phyloP scores from a whole-genome alignment of 2,113 vertebrate genomes.

The Cynopterus brachyotis region DNA sequence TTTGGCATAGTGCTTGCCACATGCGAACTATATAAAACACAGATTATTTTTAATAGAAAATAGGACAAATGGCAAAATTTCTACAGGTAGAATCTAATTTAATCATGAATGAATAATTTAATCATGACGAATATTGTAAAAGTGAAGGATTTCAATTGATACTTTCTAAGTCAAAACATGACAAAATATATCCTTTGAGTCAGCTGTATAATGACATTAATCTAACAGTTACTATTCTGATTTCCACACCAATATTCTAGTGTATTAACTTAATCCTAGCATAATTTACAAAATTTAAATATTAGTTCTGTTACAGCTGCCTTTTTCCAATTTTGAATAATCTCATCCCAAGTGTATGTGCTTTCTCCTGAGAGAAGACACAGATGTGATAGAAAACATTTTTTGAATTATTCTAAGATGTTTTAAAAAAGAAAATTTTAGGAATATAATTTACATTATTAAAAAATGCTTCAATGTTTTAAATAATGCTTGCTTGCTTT shows the following conservation, averaged over 20 bases:
- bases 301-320: neutral
- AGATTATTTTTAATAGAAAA: slow-evolving; percentile 31
- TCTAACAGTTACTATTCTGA: slow-evolving; percentile 25
- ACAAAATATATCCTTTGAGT: slow-evolving; percentile 43
- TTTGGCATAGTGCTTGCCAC: neutral
- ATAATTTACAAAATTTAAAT: slow-evolving; percentile 44
- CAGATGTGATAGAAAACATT: slow-evolving; percentile 10
- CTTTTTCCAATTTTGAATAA: slow-evolving; percentile 41
- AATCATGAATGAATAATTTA: no score
- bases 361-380: neutral
- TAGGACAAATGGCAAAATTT: neutral
- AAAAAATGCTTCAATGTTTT: slow-evolving; percentile 7
- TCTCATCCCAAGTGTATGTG: neutral
- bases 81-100: slow-evolving; percentile 35
- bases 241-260: slow-evolving; percentile 37
- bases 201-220: slow-evolving; percentile 27
- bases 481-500: neutral
- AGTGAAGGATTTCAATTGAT: slow-evolving; percentile 34
- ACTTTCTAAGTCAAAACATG: slow-evolving; percentile 60
- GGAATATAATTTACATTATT: neutral
- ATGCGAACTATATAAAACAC: neutral
- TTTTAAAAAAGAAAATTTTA: neutral
- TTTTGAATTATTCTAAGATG: slow-evolving; percentile 21
- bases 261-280: slow-evolving; percentile 24
- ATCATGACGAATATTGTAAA: slow-evolving; percentile 44